Evolutionary conservation across 2,113 vertebrate species (phyloP), one percentile per base, ranked within the genome.

Genomic region (Danionella cerebrum): DNA sequence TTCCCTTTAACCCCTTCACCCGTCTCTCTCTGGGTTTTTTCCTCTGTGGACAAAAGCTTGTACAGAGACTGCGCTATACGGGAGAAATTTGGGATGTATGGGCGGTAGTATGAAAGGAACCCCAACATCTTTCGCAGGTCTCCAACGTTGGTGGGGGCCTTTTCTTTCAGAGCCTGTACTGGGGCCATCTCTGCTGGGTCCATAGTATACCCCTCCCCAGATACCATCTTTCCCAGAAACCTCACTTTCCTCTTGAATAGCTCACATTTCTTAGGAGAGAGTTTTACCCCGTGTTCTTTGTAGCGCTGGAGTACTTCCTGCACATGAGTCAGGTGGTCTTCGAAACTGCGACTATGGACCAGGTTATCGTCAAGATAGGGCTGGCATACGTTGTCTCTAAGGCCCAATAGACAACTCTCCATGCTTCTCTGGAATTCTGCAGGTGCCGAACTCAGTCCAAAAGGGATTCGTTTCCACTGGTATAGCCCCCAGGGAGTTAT

Each of bases 251-350:
- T 2, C 19, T 47, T 59, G 19, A 76, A 76, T 5, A 76, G 8
- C 3, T 78, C 60, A 67, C 70, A 76, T 70, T 73, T 78, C 13
- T 63, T 53, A 12, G 65, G 65, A 0, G 65, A 69, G n/a, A 78
- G 13, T 50, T 73, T 69, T 1, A 76, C 47, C 25, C 76, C 58
- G 48, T 69, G 73, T 27, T 73, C 19, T 19, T 38, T 27, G 8
- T 65, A 76, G 16, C 18, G 5, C 24, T 52, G 58, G 7, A 76
- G 25, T 2, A 68, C 65, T 18, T 19, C 11, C 1, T 31, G 39
- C 3, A 72, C 10, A 11, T 72, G 69, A 36, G 68, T 2, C 2
- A 76, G 13, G 7, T 72, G 69, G 2, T 67, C 54, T 2, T 76
- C 57, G 29, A 75, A 76, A 4, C 16, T 36, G 29, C 7, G 29